phyloP scores from a whole-genome alignment of 2,888 invertebrate genomes.

The Tridacna crocea region DNA sequence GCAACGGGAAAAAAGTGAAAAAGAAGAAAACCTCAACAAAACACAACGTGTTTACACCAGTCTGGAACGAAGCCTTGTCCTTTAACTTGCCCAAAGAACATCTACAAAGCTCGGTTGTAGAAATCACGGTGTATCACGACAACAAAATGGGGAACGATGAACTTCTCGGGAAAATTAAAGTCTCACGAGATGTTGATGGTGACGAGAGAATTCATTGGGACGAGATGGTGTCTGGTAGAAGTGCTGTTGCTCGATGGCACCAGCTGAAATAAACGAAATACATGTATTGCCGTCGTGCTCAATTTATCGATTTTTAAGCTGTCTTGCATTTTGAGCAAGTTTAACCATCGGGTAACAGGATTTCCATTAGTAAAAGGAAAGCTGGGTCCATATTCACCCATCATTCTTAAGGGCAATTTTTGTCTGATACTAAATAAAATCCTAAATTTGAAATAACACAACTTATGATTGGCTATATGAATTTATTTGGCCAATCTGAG shows the following conservation, averaged over 20 bases:
- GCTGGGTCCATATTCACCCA: too few species aligned
- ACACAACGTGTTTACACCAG: constrained; percentile 91
- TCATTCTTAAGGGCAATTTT: too few species aligned
- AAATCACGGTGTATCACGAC: constrained; percentile 88
- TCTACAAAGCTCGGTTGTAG: constrained; percentile 86
- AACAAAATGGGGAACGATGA: constrained; percentile 87
- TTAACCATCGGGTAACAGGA: too few species aligned
- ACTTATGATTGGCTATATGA: too few species aligned
- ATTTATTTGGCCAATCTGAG: too few species aligned
- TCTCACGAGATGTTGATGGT: constrained; percentile 84
- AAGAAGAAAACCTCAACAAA: constrained; percentile 93
- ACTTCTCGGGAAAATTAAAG: constrained; percentile 86
- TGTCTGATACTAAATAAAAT: too few species aligned
- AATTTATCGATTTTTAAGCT: too few species aligned
- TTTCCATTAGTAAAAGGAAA: too few species aligned
- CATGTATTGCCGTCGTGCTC: neutral
- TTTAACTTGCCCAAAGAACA: constrained; percentile 88
- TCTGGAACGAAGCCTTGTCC: constrained; percentile 96
- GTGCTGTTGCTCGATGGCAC: constrained; percentile 79
- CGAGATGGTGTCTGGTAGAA: constrained; percentile 77
- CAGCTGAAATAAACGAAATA: neutral
- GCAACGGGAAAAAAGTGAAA: constrained; percentile 93
- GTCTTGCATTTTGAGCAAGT: too few species aligned
- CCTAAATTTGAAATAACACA: too few species aligned
- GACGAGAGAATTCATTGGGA: constrained; percentile 80